These are phyloP conservation scores for Hemicordylus capensis DNA, from an alignment of 2,113 vertebrate species.

Conservation along the genomic window DNA sequence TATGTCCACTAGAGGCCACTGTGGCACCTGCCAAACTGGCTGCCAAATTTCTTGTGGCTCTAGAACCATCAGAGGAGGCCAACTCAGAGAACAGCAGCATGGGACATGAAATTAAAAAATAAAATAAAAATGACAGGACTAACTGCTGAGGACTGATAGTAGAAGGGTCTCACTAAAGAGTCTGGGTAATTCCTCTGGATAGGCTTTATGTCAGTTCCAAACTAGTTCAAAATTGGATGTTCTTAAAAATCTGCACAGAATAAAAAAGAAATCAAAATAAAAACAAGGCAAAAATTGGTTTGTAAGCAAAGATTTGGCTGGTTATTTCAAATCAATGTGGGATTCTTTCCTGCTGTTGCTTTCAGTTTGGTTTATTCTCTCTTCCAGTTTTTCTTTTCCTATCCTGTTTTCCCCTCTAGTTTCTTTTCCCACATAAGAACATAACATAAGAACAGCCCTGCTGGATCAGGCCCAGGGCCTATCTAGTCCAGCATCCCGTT, in stretches of 20 bases:
- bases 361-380: background rate
- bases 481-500: no score
- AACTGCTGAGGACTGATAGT: no score
- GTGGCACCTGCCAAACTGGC: conserved; percentile 3
- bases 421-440: background rate
- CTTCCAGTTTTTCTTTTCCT: background rate
- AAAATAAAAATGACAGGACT: background rate
- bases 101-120: no score
- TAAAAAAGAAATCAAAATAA: background rate
- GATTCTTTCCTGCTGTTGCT: background rate
- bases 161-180: background rate
- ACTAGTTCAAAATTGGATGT: background rate
- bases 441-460: no score
- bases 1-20: conserved; percentile 22
- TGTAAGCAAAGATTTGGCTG: background rate
- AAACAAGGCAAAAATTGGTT: background rate
- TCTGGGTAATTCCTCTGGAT: background rate
- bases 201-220: background rate
- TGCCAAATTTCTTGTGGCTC: background rate
- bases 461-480: no score
- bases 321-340: background rate
- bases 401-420: background rate
- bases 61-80: background rate
- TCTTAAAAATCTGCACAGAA: no score
- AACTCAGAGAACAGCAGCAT: background rate